Evolutionary conservation across 2,113 vertebrate species (phyloP).

Genomic region (Stegostoma tigrinum): DNA sequence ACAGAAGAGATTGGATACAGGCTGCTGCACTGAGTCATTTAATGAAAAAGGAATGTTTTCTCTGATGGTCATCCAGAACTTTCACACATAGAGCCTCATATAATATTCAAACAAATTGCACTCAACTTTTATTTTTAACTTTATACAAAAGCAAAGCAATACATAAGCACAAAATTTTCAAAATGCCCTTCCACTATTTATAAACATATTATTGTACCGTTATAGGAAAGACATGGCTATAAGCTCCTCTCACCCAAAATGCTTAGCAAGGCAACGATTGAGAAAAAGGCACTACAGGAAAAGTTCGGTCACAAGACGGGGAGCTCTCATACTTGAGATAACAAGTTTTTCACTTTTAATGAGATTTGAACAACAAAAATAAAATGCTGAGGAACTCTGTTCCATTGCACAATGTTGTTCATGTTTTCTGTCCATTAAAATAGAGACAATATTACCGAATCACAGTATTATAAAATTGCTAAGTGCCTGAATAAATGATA

Average conservation of each 20-base stretch:
- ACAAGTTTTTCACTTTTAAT: background rate
- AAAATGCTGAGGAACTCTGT: background rate
- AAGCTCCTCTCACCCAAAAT: background rate
- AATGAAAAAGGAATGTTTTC: conserved; percentile 28
- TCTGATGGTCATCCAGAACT: conserved; percentile 17
- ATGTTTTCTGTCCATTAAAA: background rate
- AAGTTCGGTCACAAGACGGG: background rate
- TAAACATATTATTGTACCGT: background rate
- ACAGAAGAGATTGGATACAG: conserved; percentile 55
- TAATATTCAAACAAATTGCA: background rate
- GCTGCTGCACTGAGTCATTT: conserved; percentile 57
- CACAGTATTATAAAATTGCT: background rate
- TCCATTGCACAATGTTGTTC: background rate
- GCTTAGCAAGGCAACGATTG: background rate
- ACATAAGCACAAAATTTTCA: background rate
- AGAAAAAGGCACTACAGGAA: background rate
- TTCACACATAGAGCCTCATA: background rate
- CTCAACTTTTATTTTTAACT: background rate
- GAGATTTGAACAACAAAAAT: background rate
- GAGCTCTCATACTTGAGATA: background rate
- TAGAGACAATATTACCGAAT: background rate
- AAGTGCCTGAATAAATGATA: background rate
- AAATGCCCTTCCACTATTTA: background rate
- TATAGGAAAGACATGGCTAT: background rate
- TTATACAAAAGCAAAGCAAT: background rate